Evolutionary conservation across 2,888 invertebrate genomes (phyloP).

Genomic region (Rhagophthalmus giganteus): DNA sequence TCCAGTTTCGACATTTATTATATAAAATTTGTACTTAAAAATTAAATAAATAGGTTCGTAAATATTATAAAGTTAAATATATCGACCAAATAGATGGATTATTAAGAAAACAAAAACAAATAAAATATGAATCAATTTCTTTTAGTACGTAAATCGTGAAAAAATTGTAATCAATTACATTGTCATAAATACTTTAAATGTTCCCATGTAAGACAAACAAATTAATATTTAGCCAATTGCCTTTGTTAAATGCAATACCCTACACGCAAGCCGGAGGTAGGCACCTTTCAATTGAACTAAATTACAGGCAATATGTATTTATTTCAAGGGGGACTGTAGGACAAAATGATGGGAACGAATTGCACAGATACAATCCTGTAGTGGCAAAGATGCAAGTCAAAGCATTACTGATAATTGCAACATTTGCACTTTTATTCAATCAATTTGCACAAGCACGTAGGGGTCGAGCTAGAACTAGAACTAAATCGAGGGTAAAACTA

Average conservation of each 20-base stretch:
- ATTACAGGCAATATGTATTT: conserved; percentile 21
- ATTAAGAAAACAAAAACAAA: too few relatives aligned
- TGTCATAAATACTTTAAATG: too few relatives aligned
- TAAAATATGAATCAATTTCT: too few relatives aligned
- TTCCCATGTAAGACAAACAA: neutral
- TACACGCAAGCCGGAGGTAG: conserved; percentile 19
- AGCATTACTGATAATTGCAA: conserved; percentile 33
- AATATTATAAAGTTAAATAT: too few relatives aligned
- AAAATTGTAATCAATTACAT: too few relatives aligned
- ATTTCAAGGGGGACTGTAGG: conserved; percentile 17
- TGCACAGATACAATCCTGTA: conserved; percentile 11
- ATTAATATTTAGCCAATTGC: neutral
- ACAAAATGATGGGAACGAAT: conserved; percentile 17
- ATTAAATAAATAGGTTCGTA: too few relatives aligned
- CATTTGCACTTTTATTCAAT: conserved; percentile 25
- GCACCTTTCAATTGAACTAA: conserved; percentile 25
- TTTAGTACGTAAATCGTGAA: too few relatives aligned
- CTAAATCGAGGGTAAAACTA: conserved; percentile 69
- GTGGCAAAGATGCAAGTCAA: conserved; percentile 40
- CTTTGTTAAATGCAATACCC: conserved; percentile 17
- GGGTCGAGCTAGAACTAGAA: conserved; percentile 71
- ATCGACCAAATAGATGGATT: too few relatives aligned
- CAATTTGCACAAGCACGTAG: conserved; percentile 59
- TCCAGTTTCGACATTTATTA: too few relatives aligned
- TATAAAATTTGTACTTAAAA: too few relatives aligned